Conservation (phyloP, 1,140 invertebrate species). For the Aphelinus atriplicis region DNA sequence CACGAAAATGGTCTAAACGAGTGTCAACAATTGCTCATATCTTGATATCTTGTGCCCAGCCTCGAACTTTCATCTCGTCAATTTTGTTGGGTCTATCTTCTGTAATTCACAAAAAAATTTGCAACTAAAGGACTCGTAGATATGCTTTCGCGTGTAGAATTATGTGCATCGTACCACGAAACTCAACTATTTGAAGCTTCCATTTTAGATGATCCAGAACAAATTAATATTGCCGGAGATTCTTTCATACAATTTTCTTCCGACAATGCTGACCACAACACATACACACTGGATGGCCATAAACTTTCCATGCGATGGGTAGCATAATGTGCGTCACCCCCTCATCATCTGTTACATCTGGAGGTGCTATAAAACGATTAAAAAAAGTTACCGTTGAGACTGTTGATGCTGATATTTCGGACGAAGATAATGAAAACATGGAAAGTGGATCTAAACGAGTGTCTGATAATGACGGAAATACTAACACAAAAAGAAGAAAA, state of each 20-base stretch:
- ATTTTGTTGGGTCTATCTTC: slow-evolving; percentile 24
- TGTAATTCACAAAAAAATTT: slow-evolving; percentile 27
- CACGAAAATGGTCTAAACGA: slow-evolving; percentile 15
- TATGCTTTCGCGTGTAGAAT: slow-evolving; percentile 13
- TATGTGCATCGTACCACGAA: slow-evolving; percentile 29
- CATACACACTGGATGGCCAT: slow-evolving; percentile 43
- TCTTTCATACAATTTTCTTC: neutral
- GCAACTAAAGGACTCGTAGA: slow-evolving; percentile 25
- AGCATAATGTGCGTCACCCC: slow-evolving; percentile 42
- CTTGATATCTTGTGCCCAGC: slow-evolving; percentile 23
- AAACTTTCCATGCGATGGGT: slow-evolving; percentile 48
- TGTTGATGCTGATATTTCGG: too few relatives aligned
- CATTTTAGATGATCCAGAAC: slow-evolving; percentile 19
- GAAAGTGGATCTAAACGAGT: too few relatives aligned
- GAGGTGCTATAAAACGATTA: too few relatives aligned
- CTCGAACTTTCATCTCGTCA: slow-evolving; percentile 32
- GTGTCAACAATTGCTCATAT: slow-evolving; percentile 21
- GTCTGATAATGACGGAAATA: too few relatives aligned
- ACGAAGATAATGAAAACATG: too few relatives aligned
- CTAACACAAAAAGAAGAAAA: too few relatives aligned
- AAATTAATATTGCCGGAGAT: slow-evolving; percentile 17
- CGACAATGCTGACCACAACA: slow-evolving; percentile 44
- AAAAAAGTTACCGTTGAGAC: too few relatives aligned
- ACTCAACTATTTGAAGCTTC: slow-evolving; percentile 22
- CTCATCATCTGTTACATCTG: too few relatives aligned